Evolutionary conservation across 2,113 vertebrate species (phyloP).

Genomic region (Triplophysa siluroides): DNA sequence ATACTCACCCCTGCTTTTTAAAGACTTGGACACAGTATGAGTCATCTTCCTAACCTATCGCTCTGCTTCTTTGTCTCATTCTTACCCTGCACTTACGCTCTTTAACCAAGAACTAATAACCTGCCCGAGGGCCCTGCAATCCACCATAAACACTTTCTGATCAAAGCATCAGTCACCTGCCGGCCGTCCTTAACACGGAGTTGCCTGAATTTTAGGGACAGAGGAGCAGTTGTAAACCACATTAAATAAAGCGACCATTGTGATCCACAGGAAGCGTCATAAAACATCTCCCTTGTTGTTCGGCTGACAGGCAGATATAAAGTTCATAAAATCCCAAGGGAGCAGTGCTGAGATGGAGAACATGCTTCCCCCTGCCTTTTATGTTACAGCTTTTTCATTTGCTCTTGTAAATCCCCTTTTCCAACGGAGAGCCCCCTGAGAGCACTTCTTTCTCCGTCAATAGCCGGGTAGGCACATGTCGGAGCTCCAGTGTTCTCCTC

Average conservation of each 20-base stretch:
- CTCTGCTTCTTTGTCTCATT: neutral
- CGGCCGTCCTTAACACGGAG: neutral
- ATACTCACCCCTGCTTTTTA: neutral
- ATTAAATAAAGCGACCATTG: conserved; percentile 20
- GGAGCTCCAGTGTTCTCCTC: conserved; percentile 15
- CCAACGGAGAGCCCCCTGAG: neutral
- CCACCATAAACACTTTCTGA: conserved; percentile 3
- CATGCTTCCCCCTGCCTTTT: conserved; percentile 7
- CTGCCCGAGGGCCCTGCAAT: neutral
- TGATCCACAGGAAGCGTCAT: conserved; percentile 10
- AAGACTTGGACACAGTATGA: too few relatives aligned
- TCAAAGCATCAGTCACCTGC: conserved; percentile 41
- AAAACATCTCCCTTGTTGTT: conserved; percentile 29
- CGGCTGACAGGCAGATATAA: conserved; percentile 25
- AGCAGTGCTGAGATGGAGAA: conserved; percentile 11
- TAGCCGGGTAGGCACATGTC: conserved; percentile 1
- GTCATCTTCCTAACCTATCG: too few relatives aligned
- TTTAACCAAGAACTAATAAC: conserved; percentile 49
- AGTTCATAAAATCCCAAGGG: conserved; percentile 35
- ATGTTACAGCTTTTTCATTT: conserved; percentile 30
- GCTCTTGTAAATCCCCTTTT: conserved; percentile 1
- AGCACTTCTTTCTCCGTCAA: conserved; percentile 29
- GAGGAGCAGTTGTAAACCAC: neutral
- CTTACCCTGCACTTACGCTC: neutral
- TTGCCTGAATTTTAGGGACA: neutral